Percentiles rank a stretch among this genome's conserved stretches.
Conservation (phyloP, 2,113 vertebrate genomes). For the Nyctibius bracteatus region DNA sequence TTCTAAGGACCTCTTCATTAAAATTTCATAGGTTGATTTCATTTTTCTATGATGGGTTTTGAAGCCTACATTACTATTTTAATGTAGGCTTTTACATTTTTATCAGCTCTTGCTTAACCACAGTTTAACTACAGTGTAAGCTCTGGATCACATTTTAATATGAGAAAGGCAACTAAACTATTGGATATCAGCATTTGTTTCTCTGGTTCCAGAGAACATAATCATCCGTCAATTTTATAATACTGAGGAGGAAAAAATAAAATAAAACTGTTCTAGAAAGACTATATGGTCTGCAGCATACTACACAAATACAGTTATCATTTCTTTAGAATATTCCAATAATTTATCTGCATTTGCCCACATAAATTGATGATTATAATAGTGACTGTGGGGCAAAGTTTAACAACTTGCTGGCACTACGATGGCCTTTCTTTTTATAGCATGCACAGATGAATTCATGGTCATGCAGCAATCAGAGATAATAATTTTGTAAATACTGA, state of each 20-base stretch:
- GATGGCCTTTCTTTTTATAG: not conserved
- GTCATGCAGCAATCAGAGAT: not conserved
- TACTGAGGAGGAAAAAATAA: not conserved
- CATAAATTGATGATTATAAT: not conserved
- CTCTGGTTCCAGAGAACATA: not conserved
- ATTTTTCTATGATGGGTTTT: not conserved
- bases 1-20: not conserved
- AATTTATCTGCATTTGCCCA: not conserved
- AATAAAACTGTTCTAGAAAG: not conserved
- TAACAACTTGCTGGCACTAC: not conserved
- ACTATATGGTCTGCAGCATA: not conserved
- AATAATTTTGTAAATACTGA: not conserved
- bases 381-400: not conserved
- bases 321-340: not conserved
- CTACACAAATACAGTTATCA: not conserved
- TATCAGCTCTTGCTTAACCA: not conserved
- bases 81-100: not conserved
- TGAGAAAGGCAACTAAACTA: not conserved
- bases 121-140: not conserved
- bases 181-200: not conserved
- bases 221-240: not conserved
- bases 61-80: not conserved
- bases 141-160: not conserved
- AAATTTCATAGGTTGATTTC: not conserved
- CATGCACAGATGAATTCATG: not conserved